These are phyloP conservation scores for Anarsia innoxiella DNA, from an alignment of 2,888 invertebrate species.

Conservation along the genomic window DNA sequence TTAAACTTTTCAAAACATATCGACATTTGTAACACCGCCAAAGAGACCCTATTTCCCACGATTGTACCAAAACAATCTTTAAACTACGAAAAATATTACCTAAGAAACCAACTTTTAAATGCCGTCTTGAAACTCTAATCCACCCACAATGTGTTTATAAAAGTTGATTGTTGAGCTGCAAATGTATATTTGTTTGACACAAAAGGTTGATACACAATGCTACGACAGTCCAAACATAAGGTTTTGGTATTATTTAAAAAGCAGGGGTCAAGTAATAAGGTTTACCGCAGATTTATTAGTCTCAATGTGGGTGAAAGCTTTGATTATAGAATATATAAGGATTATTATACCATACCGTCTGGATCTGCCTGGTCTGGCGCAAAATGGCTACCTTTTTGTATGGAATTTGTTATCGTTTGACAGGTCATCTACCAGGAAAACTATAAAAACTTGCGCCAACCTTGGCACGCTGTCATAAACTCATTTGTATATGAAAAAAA, in stretches of 20 bases:
- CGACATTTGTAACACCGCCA: too few species aligned
- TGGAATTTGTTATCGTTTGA: too few species aligned
- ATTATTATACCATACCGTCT: too few species aligned
- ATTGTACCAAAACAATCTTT: conserved; percentile 53
- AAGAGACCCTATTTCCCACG: conserved; percentile 55
- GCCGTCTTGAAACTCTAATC: not conserved
- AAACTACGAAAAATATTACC: conserved; percentile 49
- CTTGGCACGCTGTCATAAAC: too few species aligned
- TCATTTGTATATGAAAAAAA: too few species aligned
- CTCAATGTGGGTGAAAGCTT: conserved; percentile 43
- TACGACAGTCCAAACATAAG: conserved; percentile 49
- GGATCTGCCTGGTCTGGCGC: too few species aligned
- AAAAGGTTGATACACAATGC: conserved; percentile 31
- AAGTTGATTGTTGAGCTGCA: conserved; percentile 2
- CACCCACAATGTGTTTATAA: too few species aligned
- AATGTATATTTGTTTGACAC: conserved; percentile 20
- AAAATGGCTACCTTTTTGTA: too few species aligned
- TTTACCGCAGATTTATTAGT: conserved; percentile 33
- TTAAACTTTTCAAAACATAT: conserved; percentile 34
- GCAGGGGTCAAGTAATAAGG: conserved; percentile 48
- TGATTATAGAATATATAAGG: too few species aligned
- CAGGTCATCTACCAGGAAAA: too few species aligned
- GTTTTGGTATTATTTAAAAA: conserved; percentile 45
- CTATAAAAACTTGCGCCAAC: too few species aligned
- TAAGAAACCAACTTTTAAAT: conserved; percentile 19